phyloP scores from a whole-genome alignment of 2,113 vertebrate species.

The Mormoops blainvillei region DNA sequence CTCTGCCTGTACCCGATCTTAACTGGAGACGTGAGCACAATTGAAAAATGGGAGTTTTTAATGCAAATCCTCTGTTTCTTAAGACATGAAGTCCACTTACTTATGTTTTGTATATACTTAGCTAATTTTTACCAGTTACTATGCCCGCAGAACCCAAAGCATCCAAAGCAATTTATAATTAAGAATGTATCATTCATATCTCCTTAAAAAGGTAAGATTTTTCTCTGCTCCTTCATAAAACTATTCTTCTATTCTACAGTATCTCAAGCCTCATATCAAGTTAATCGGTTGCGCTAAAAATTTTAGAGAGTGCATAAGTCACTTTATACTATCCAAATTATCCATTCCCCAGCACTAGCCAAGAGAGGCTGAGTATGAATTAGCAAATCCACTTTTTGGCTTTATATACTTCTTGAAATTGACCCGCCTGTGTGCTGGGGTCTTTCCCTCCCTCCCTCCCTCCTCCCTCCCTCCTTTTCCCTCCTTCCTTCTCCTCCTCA shows the following conservation, averaged over 20 bases:
- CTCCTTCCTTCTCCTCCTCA: too few relatives aligned
- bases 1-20: background rate
- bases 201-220: background rate
- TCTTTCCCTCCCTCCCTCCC: background rate
- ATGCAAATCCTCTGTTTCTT: conserved; percentile 13
- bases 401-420: background rate
- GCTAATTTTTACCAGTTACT: conserved; percentile 20
- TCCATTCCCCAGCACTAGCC: background rate
- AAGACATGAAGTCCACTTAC: conserved; percentile 15
- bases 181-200: conserved; percentile 28
- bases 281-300: background rate
- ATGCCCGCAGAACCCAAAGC: conserved; percentile 4
- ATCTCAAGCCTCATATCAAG: background rate
- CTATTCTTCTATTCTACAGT: background rate
- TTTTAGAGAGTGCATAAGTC: background rate
- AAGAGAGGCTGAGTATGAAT: background rate
- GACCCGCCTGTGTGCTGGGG: background rate
- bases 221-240: conserved; percentile 15
- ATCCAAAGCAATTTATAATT: background rate
- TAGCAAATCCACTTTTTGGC: background rate
- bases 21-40: background rate
- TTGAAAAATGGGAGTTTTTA: background rate
- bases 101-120: background rate
- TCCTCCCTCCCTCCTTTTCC: background rate
- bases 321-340: background rate